Conservation (phyloP, 2,113 vertebrate genomes). For the Erythrocercus mccallii region DNA sequence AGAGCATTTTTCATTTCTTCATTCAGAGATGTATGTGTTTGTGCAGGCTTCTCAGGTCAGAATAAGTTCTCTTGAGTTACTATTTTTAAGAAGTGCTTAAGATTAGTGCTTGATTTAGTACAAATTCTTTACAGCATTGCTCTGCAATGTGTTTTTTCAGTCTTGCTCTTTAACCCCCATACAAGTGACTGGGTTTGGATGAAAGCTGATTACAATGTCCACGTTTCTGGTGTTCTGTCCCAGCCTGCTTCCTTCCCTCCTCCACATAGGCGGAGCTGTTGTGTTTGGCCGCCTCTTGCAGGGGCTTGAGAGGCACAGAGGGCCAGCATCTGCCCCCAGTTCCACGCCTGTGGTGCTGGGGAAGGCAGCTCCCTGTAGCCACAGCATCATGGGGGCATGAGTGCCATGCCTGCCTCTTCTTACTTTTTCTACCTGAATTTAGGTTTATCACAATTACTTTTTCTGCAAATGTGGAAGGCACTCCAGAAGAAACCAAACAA, state of each 20-base stretch:
- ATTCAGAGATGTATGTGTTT: background rate
- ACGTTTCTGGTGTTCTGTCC: background rate
- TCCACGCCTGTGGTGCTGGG: background rate
- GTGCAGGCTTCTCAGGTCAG: background rate
- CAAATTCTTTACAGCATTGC: background rate
- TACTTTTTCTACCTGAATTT: background rate
- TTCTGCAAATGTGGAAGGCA: background rate
- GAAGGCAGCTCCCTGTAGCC: background rate
- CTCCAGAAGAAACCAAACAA: background rate
- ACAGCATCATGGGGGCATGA: rapidly evolving
- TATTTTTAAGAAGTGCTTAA: background rate
- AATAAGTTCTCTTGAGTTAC: background rate
- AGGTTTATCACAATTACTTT: background rate
- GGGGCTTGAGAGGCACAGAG: background rate
- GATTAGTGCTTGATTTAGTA: background rate
- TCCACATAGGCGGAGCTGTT: background rate
- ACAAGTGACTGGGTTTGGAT: background rate
- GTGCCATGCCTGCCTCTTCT: rapidly evolving
- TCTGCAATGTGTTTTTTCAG: constrained; percentile 1
- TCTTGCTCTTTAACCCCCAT: background rate
- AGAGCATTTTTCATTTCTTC: background rate
- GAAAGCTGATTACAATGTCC: background rate
- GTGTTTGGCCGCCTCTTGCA: background rate
- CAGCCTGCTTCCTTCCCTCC: background rate
- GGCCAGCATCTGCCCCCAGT: background rate